Evolutionary conservation across 2,797 vertebrate species (phyloP), one percentile per base, ranked within the genome.

Genomic region (Poecile montanus): DNA sequence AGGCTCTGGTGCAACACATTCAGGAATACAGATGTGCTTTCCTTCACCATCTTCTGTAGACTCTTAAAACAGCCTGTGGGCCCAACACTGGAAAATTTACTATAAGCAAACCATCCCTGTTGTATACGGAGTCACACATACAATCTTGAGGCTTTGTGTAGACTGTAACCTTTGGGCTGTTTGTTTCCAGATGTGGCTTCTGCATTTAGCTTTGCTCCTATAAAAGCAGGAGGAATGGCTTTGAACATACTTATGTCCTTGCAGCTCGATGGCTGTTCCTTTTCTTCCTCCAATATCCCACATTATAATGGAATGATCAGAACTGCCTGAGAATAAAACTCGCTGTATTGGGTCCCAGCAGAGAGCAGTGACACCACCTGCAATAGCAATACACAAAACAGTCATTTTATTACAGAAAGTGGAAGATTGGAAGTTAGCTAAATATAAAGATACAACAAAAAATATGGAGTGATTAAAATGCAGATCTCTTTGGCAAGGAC

Each of bases 201-300:
- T 87, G 75, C 72, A 74, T 95, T 92, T 66, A 88, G 72, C 18
- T 92, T 81, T 89, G 86, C 73, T 85, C 82, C 57, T 60, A 65
- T 25, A 65, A 81, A 96, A 92, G 44, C 65, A 89, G 47, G 45
- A 93, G 63, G 60, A 90, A 86, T 14, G 65, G 57, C 34, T 91
- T 81, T 78, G 36, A 93, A 95, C 98, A 62, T 98, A 99, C 99
- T 98, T 99, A 98, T 99, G 99, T 95, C 99, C 99, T 98, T 99
- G 99, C 89, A 99, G 97, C 91, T 99, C 99, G 16, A 99, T 99
- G 76, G 99, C 99, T 3, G 99, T 99, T 96, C 99, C 99, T 98
- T 99, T 99, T 73, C 99, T 99, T 62, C 99, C 99, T 34, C 99
- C 99, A 34, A 99, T 99, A 98, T 99, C 99, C 99, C 99, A 99